Evolutionary conservation across 2,888 invertebrate species (phyloP).

Genomic region (Pandemis corylana): DNA sequence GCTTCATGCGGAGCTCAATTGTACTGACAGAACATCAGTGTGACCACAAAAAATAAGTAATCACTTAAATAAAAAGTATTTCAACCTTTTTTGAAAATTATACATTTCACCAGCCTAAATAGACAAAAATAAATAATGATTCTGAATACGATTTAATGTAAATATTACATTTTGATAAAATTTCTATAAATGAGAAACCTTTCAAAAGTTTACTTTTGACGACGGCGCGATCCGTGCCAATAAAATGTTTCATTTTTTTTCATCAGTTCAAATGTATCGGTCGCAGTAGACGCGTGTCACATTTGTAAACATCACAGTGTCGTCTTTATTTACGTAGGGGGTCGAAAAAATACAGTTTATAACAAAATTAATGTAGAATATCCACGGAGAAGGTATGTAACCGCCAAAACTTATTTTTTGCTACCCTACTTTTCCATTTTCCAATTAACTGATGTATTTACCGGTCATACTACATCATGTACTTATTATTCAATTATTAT

Average conservation of each 20-base stretch:
- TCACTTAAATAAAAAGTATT: background rate
- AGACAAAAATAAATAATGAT: no score
- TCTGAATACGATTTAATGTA: background rate
- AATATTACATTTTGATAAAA: background rate
- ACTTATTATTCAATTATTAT: constrained; percentile 7
- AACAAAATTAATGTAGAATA: constrained; percentile 10
- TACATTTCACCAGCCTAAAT: no score
- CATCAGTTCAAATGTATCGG: constrained; percentile 19
- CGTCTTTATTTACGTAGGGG: constrained; percentile 27
- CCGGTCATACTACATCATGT: background rate
- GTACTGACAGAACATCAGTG: background rate
- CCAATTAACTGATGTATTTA: background rate
- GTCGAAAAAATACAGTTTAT: constrained; percentile 3
- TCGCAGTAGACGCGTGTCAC: background rate
- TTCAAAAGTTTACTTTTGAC: background rate
- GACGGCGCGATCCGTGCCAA: background rate
- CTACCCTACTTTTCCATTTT: background rate
- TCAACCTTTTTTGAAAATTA: background rate
- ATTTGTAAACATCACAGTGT: background rate
- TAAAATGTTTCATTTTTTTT: background rate
- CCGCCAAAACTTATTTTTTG: background rate
- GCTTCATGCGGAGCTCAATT: background rate
- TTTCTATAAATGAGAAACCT: no score
- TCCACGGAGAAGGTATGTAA: constrained; percentile 11
- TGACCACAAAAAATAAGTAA: background rate